A percentile compares a stretch with the other conserved stretches of the same genome.
Evolutionary conservation across 2,113 vertebrate genomes (phyloP).

Genomic region (Rhinoptilus africanus): DNA sequence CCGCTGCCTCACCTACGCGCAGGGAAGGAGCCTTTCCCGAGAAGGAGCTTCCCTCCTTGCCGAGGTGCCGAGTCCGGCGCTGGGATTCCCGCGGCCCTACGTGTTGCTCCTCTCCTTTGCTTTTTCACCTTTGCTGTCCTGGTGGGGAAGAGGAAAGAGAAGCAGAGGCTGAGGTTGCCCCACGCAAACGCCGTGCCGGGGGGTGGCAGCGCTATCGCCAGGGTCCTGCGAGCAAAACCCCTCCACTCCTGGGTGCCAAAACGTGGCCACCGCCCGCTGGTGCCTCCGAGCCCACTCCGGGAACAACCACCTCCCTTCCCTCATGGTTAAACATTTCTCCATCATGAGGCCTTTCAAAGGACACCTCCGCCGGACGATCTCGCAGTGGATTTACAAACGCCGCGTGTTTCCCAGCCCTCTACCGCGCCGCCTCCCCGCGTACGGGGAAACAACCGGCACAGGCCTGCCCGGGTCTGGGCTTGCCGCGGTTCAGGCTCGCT

Average conservation of each 20-base stretch:
- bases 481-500: not conserved
- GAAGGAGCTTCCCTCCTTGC: conserved; percentile 23
- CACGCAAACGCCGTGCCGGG: not conserved
- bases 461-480: not conserved
- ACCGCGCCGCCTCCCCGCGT: not conserved
- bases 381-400: not conserved
- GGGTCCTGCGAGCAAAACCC: not conserved
- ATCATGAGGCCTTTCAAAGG: not conserved
- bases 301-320: not conserved
- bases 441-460: not conserved
- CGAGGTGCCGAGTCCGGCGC: not conserved
- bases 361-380: not conserved
- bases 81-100: not conserved
- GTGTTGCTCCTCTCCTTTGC: conserved; percentile 67
- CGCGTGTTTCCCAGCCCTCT: not conserved
- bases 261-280: rapidly evolving
- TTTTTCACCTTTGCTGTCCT: conserved; percentile 70
- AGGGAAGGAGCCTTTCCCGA: conserved; percentile 33
- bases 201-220: not conserved
- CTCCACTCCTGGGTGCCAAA: not conserved
- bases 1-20: not conserved
- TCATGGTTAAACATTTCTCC: not conserved
- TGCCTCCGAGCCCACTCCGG: not conserved
- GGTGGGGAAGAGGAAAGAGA: not conserved
- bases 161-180: not conserved